Conservation (phyloP, 2,113 vertebrate species). For the Amphilophus citrinellus region DNA sequence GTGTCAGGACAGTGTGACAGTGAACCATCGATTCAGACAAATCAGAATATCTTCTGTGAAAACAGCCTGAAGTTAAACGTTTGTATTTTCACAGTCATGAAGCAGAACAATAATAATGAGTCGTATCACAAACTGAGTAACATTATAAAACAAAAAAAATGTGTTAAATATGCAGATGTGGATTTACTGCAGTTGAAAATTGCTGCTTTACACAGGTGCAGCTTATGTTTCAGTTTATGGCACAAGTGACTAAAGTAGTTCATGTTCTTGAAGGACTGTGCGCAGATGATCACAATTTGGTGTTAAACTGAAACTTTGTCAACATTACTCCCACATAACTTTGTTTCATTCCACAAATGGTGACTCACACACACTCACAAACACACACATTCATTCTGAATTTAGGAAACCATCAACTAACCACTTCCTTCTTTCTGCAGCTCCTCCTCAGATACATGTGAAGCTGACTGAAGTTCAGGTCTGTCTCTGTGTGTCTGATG, state of each 20-base stretch:
- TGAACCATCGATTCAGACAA: background rate
- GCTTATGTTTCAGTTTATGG: background rate
- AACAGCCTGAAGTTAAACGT: background rate
- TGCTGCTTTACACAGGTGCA: background rate
- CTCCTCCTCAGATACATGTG: background rate
- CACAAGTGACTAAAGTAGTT: background rate
- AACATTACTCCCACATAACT: background rate
- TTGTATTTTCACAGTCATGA: background rate
- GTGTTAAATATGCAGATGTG: no score
- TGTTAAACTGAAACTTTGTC: background rate
- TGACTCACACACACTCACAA: background rate
- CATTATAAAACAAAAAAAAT: no score
- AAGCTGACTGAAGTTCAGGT: background rate
- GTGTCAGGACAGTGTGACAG: no score
- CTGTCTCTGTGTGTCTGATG: background rate
- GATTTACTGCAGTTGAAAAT: background rate
- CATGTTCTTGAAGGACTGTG: no score
- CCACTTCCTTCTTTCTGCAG: background rate
- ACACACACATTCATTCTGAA: background rate
- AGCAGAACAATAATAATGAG: no score
- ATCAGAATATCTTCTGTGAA: background rate
- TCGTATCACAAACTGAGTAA: background rate
- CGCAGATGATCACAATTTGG: no score
- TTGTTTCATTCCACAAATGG: no score
- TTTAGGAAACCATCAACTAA: background rate